Percentiles rank a stretch among this genome's conserved stretches.
Evolutionary conservation across 2,113 vertebrate species (phyloP).

Genomic region (Tyrannus savana): DNA sequence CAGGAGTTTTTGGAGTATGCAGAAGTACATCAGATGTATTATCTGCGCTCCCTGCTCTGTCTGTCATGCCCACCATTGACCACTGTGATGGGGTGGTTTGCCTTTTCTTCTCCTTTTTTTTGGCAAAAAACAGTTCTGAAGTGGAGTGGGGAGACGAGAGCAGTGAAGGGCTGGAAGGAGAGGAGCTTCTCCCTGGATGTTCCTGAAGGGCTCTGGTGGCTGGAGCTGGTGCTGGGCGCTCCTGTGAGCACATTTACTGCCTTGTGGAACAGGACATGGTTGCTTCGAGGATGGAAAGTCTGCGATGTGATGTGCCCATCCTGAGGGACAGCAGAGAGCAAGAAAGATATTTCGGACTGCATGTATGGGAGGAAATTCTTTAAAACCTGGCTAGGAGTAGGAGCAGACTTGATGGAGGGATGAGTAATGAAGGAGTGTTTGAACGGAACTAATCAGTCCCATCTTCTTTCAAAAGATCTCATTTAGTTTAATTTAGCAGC

Average conservation of each 20-base stretch:
- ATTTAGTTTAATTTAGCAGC: conserved; percentile 67
- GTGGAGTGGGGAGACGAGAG: neutral
- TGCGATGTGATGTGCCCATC: neutral
- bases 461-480: conserved; percentile 66
- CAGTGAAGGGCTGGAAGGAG: neutral
- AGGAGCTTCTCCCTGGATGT: neutral
- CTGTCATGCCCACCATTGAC: neutral
- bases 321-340: neutral
- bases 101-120: neutral
- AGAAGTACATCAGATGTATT: neutral
- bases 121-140: neutral
- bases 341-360: neutral
- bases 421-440: conserved; percentile 65
- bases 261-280: neutral
- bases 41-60: neutral
- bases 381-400: conserved; percentile 53
- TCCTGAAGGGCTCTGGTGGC: neutral
- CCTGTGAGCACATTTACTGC: neutral
- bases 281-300: neutral
- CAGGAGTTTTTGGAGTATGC: neutral
- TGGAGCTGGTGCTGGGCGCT: neutral
- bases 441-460: conserved; percentile 70
- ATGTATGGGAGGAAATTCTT: conserved; percentile 26
- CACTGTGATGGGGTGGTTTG: fast-evolving
- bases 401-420: conserved; percentile 58